Evolutionary conservation across 2,888 invertebrate species (phyloP).

Genomic region (Drosophila diplacantha): DNA sequence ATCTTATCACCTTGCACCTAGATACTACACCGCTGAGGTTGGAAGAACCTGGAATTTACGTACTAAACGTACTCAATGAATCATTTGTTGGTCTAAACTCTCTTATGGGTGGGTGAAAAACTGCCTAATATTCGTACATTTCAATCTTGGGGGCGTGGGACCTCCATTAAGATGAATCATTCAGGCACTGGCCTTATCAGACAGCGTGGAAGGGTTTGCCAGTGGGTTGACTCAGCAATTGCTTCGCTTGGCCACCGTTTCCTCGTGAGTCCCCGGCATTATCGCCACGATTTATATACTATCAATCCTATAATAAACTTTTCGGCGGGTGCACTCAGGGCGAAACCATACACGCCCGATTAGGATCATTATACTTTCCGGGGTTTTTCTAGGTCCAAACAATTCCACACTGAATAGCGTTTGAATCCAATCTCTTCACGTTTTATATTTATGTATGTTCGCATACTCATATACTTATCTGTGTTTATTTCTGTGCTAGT

Average conservation of each 20-base stretch:
- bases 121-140: background rate
- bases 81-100: slow-evolving; percentile 14
- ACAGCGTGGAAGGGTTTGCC: background rate
- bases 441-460: slow-evolving; percentile 6
- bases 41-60: slow-evolving; percentile 7
- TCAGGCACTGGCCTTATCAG: slow-evolving; percentile 12
- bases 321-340: slow-evolving; percentile 9
- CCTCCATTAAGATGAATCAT: slow-evolving; percentile 22
- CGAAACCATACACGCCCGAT: slow-evolving; percentile 4
- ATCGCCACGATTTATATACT: slow-evolving; percentile 28
- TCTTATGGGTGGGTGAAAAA: background rate
- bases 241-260: background rate
- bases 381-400: slow-evolving; percentile 7
- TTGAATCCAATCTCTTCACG: background rate
- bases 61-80: slow-evolving; percentile 21
- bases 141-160: background rate
- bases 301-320: slow-evolving; percentile 17
- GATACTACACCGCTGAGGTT: slow-evolving; percentile 14
- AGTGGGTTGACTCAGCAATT: slow-evolving; percentile 9
- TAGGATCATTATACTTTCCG: slow-evolving; percentile 17
- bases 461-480: background rate
- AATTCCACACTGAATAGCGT: background rate
- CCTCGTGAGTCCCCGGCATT: slow-evolving; percentile 51
- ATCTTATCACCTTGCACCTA: slow-evolving; percentile 38
- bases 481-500: slow-evolving; percentile 5